Evolutionary conservation across 2,888 invertebrate genomes (phyloP), one percentile per base, ranked within the genome.

Genomic region (Uloborus plumipes): DNA sequence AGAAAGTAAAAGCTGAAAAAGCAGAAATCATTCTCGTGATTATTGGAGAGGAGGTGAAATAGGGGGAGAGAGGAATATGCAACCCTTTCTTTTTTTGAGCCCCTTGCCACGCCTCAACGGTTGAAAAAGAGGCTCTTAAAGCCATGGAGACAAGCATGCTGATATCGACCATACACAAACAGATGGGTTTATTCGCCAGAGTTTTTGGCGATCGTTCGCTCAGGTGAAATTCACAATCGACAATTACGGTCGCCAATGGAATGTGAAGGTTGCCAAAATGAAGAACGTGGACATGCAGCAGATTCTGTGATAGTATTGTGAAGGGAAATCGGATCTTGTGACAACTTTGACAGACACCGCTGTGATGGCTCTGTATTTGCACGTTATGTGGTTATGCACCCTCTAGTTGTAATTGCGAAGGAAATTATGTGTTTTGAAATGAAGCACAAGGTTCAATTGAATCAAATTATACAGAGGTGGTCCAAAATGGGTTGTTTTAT

Each of bases 141-240:
- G 72, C 72, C 78, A 78, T 78, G 72, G 78, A 78, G 78, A 78
- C 78, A 71, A 71, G 78, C 66, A 78, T 59, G 66, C 66, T 71
- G 65, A 50, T 78, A 78, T 78, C 78, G 78, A 78, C 78, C 78
- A 65, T 59, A 64, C 9, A 39, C 62, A 50, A 59, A 78, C 78
- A 78, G 78, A 72, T 78, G 78, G 58, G 65, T 72, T 59, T 51
- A 50, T 39, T 39, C 39, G 53, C 15, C n/a, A 31, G 72, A 51
- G 51, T 49, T 50, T 59, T 78, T 78, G 78, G 78, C 78, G 78
- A 31, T 22, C 26, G 18, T 50, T 49, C 71, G 55, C 66, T 55
- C n/a, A 16, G 50, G 26, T 22, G 51, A 14, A n/a, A 20, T 16
- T 55, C n/a, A 16, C 16, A 20, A 20, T 51, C 26, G 26, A 22